Percentiles rank a stretch among this genome's conserved stretches.
phyloP scores from a whole-genome alignment of 2,888 invertebrate species.

The Choreutis nemorana region DNA sequence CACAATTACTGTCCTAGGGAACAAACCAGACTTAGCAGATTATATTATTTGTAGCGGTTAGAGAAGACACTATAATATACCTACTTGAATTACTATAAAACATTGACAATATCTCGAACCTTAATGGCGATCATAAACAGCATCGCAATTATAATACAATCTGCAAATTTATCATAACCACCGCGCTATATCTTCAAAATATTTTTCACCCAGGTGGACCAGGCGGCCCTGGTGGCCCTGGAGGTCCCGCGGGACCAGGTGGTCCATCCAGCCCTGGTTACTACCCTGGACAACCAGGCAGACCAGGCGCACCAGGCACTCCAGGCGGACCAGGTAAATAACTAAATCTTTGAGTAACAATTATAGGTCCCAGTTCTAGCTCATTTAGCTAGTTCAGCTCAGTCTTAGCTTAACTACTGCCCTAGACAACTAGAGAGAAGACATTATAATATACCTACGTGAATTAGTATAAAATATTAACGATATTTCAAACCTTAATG shows the following conservation, averaged over 20 bases:
- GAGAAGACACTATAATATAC: no score
- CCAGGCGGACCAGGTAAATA: constrained; percentile 13
- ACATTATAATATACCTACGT: no score
- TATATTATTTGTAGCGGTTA: no score
- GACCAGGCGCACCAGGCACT: constrained; percentile 11
- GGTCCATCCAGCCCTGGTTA: constrained; percentile 12
- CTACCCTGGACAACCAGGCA: constrained; percentile 10
- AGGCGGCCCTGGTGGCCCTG: constrained; percentile 13
- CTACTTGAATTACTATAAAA: constrained; percentile 1
- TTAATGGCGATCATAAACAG: constrained; percentile 1
- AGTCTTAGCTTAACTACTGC: no score
- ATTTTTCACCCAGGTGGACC: constrained; percentile 21
- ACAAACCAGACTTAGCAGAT: no score
- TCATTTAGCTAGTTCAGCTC: no score
- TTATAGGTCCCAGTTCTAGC: neutral
- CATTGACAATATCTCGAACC: constrained; percentile 1
- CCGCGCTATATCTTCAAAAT: constrained; percentile 4
- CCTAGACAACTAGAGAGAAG: no score
- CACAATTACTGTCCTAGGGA: no score
- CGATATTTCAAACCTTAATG: no score
- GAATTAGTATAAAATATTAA: no score
- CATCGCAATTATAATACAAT: constrained; percentile 1
- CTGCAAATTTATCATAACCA: constrained; percentile 1
- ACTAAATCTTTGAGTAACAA: neutral
- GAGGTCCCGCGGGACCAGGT: constrained; percentile 12